Percentiles rank a stretch among this genome's conserved stretches.
Evolutionary conservation across 2,113 vertebrate species (phyloP).

Genomic region (Pipra filicauda): DNA sequence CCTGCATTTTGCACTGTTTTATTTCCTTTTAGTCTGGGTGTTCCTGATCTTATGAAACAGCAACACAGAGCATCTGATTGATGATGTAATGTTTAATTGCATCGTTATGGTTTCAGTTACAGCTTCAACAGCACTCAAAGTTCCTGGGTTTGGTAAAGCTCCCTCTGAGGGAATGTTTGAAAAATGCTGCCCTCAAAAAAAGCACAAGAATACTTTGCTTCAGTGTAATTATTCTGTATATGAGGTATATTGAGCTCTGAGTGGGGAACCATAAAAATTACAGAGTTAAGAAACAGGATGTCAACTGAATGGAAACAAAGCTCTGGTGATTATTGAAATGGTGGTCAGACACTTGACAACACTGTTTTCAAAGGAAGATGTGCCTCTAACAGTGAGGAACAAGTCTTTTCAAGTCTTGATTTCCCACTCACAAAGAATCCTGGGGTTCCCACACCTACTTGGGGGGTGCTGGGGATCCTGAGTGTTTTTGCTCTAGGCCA

Average conservation of each 20-base stretch:
- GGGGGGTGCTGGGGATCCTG: neutral
- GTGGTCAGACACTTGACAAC: neutral
- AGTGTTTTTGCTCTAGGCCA: neutral
- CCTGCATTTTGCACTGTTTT: neutral
- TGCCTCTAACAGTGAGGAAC: neutral
- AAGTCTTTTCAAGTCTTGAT: neutral
- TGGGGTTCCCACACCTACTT: neutral
- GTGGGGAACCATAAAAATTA: constrained; percentile 47
- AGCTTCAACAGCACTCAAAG: neutral
- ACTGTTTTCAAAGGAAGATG: neutral
- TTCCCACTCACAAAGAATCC: neutral
- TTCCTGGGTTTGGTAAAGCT: constrained; percentile 15
- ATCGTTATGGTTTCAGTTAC: constrained; percentile 2
- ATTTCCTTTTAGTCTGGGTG: neutral
- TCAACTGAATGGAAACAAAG: neutral
- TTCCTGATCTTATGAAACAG: constrained; percentile 6
- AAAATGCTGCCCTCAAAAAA: neutral
- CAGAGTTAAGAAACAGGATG: neutral
- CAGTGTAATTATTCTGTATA: constrained; percentile 34
- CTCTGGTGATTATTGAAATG: constrained; percentile 35
- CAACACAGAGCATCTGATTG: neutral
- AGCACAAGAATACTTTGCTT: neutral
- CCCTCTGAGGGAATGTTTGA: neutral
- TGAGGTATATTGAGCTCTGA: neutral
- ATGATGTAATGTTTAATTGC: constrained; percentile 48